Base-by-base conservation (phyloP, 2,113 vertebrate genomes). In the Cyrtonyx montezumae region DNA sequence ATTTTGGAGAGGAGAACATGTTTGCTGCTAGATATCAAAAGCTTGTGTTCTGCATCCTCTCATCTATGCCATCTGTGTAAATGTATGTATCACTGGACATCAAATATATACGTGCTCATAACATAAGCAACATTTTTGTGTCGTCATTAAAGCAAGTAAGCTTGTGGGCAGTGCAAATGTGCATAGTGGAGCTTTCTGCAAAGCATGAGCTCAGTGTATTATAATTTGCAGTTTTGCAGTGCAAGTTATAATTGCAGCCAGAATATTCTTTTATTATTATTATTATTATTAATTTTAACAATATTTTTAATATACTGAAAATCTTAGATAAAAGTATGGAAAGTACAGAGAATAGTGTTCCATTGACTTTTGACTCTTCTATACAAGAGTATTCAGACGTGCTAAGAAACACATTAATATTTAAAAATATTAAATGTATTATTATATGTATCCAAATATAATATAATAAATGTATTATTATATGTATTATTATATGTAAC, bases 31-130 rank as follows among this genome's bases (percentile, higher is more conserved):
- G 43, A 74, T 93, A 82, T 43, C 83, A 71, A 93, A 90, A 95
- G 95, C 94, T 96, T 94, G 55, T 96, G 79, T 95, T 22, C 43
- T 96, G 82, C 93, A 96, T 94, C 82, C 66, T 63, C 95, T 92
- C 70, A 26, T 95, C 65, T 96, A 80, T 95, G 46, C 91, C 71
- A 25, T 95, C 65, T 96, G 82, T 96, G 53, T 97, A 23, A 82
- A 34, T 93, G 84, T 91, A 20, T 22, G 14, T 69, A 4, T 79
- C 93, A 43, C 88, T 81, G 88, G 49, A 62, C 92, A 92, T 97
- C 48, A 7, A 46, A 75, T 69, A 56, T 28, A 25, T 83, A 70
- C 25, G 13, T 86, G 78, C 26, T 84, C 90, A 87, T 94, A 92
- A 62, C 75, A 78, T 86, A 51, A 92, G 89, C 90, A 90, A 58